Percentiles rank a stretch among this genome's conserved stretches.
phyloP scores from a whole-genome alignment of 1,140 invertebrate species.

The Pemphigus obesinymphae region DNA sequence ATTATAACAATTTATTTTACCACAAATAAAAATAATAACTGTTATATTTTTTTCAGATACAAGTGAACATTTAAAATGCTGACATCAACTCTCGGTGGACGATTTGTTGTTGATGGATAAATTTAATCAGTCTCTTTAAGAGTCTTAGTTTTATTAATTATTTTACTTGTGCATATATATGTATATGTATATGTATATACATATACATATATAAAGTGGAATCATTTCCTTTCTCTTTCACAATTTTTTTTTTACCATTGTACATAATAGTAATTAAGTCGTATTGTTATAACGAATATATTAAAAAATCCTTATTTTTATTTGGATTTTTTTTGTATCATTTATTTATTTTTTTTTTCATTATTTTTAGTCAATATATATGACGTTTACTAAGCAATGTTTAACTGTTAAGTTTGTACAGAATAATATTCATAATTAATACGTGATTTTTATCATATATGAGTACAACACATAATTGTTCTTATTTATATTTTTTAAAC shows the following conservation, averaged over 20 bases:
- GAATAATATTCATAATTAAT: not conserved
- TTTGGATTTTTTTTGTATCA: not conserved
- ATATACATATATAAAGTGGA: not conserved
- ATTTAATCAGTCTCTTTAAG: not conserved
- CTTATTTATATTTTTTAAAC: not conserved
- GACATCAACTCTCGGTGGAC: not conserved
- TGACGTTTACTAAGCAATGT: not conserved
- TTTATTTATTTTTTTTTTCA: not conserved
- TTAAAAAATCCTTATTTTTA: not conserved
- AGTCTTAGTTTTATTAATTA: not conserved
- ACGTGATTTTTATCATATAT: slow-evolving; percentile 3
- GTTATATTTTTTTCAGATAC: not conserved
- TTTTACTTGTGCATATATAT: not conserved
- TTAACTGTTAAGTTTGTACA: slow-evolving; percentile 1
- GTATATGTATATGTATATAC: not conserved
- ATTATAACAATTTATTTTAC: not conserved
- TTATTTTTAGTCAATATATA: too few species aligned
- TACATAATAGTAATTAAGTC: slow-evolving; percentile 3
- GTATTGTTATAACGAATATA: not conserved
- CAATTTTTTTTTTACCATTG: not conserved
- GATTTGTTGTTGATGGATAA: not conserved
- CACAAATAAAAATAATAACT: not conserved
- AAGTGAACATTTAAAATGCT: not conserved
- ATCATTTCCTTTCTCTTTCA: not conserved
- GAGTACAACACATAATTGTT: not conserved